Evolutionary conservation across 2,888 invertebrate genomes (phyloP), one percentile per base, ranked within the genome.

Genomic region (Eupithecia exiguata): DNA sequence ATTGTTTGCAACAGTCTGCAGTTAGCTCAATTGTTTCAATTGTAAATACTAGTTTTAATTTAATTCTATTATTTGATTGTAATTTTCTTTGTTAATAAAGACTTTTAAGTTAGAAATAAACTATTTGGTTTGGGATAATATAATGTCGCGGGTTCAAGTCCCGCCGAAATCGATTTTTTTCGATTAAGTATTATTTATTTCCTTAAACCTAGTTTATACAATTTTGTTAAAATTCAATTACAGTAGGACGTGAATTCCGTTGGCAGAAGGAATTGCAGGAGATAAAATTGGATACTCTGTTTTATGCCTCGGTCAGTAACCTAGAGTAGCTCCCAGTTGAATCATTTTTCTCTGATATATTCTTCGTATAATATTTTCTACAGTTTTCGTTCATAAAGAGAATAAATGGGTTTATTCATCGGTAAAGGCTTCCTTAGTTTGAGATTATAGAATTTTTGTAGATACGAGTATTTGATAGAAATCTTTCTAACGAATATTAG

Each of bases 271-370:
- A 65, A 65, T 38, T 36, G 35, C 63, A 65, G 1, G 35, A 62
- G 38, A 65, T 65, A 36, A 65, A 65, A 65, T 65, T 65, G 63
- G 63, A 65, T 38, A n/a, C 9, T 35, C 63, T 65, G 36, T 65
- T 65, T 65, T 65, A 65, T 38, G 49, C 36, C 63, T 12, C 46
- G 68, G 69, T 58, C 58, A 58, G 69, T 58, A 16, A 30, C 18
- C 25, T 61, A 35, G 9, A 36, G 16, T 18, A 62, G 16, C 16
- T 62, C 62, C 63, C 63, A 36, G 63, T 63, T 36, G 36, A 63
- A 63, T n/a, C n/a, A 21, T 63, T 38, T 36, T 21, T n/a, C 38
- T 63, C 36, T 63, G 63, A 38, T 21, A 63, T 63, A 63, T 35
- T 63, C n/a, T 21, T 36, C 63, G 18, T 36, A 63, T 35, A 62